Base-by-base conservation (phyloP, 2,113 vertebrate species). In the Phrynosoma blainvillii region DNA sequence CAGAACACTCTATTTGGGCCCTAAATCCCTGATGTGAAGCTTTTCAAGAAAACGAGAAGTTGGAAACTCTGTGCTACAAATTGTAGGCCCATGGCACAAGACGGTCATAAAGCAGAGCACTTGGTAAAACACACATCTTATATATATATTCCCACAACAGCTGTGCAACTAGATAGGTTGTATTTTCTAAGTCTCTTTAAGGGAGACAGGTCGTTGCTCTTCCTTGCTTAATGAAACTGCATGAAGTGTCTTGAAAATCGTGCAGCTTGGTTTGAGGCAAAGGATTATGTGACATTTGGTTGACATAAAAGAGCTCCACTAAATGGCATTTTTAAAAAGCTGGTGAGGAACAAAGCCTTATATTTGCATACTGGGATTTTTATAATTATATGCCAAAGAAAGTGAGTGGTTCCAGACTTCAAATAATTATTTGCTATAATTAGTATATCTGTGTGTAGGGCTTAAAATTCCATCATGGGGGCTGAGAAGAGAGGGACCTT, bases 391-490 rank as follows among this genome's bases (percentile, higher is more conserved):
- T 52, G 70, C 70, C 84, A 36, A 54, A 2, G 27, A 0, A 5
- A 32, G 66, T 27, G 77, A 56, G 21, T 32, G 42, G 68, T 93
- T 90, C 86, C 47, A 78, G 27, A 23, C 78, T 0, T 1, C 52
- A 81, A 84, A 85, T 83, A 86, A 65, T 92, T 66, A 40, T 78
- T 92, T 89, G 62, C 42, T 21, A 56, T 73, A 88, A 36, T 79
- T 91, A 90, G 52, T 1, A 2, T 52, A 2, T 20, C 86, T 84
- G 66, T 3, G 83, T 62, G 79, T 32, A 66, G 87, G 91, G n/a
- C 52, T 89, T 92, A 75, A 82, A 86, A 90, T 90, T 90, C 89
- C 87, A 89, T 70, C 68, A 42, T 65, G 84, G 91, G 89, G 54
- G 21, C 18, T 32, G 47, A 10, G 16, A 10, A 21, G 27, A 21